A percentile compares a stretch with the other conserved stretches of the same genome.
Conservation (phyloP, 2,113 vertebrate species). For the Notothenia rossii region DNA sequence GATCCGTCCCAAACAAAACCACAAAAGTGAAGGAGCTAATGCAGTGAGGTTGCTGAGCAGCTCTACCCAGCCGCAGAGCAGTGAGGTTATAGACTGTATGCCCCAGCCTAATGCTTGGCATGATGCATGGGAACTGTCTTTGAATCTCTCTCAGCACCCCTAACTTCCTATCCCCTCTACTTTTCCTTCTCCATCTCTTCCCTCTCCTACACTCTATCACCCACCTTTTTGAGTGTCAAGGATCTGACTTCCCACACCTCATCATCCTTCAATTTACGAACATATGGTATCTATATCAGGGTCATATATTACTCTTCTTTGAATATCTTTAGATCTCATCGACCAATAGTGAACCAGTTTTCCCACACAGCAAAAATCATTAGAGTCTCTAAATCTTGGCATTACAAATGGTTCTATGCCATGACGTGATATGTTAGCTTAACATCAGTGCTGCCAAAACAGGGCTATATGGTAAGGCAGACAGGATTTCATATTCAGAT, state of each 20-base stretch:
- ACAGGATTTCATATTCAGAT: conserved; percentile 47
- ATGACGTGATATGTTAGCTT: conserved; percentile 53
- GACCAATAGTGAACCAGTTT: conserved; percentile 38
- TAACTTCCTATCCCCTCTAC: conserved; percentile 46
- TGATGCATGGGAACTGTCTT: conserved; percentile 79
- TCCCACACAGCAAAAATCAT: conserved; percentile 69
- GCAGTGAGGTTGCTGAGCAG: conserved; percentile 64
- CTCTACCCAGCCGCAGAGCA: conserved; percentile 63
- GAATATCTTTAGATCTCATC: conserved; percentile 56
- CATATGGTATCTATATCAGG: conserved; percentile 78
- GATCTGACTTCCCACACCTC: conserved; percentile 71
- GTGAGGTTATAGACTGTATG: conserved; percentile 78
- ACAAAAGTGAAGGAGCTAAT: conserved; percentile 72
- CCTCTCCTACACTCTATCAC: conserved; percentile 53
- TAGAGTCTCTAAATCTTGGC: conserved; percentile 55
- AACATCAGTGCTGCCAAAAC: conserved; percentile 48
- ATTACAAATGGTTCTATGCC: conserved; percentile 39
- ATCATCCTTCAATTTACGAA: conserved; percentile 65
- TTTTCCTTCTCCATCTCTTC: conserved; percentile 32
- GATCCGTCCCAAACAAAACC: conserved; percentile 79
- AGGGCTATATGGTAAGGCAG: conserved; percentile 39
- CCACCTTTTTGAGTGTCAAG: conserved; percentile 46
- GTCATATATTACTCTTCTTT: conserved; percentile 66
- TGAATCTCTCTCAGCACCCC: conserved; percentile 61
- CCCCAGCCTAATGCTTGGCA: conserved; percentile 74